A percentile compares a stretch with the other conserved stretches of the same genome.
Conservation (phyloP, 2,113 vertebrate genomes). For the Ictidomys tridecemlineatus region DNA sequence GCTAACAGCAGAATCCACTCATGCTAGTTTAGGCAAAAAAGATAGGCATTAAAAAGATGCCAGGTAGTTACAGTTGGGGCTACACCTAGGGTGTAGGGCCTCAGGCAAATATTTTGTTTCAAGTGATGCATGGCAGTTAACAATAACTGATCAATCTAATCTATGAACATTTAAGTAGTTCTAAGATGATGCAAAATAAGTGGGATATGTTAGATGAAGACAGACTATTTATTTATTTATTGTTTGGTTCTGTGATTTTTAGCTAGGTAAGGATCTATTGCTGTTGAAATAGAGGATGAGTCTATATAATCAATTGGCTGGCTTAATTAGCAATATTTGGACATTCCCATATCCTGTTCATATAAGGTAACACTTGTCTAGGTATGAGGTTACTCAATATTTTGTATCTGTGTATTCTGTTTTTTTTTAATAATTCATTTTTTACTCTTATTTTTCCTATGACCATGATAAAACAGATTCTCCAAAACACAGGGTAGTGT, state of each 20-base stretch:
- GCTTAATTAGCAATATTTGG: neutral
- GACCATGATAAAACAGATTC: neutral
- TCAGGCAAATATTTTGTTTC: conserved; percentile 20
- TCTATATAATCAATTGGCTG: neutral
- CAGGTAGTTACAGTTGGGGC: neutral
- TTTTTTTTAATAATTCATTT: neutral
- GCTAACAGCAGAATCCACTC: neutral
- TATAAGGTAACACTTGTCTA: neutral
- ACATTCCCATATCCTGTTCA: neutral
- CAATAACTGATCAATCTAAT: conserved; percentile 8
- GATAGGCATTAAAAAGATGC: neutral
- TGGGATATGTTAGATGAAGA: neutral
- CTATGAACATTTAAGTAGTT: neutral
- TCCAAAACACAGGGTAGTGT: neutral
- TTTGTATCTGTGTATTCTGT: neutral
- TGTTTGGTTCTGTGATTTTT: neutral
- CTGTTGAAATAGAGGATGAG: neutral
- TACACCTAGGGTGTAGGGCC: neutral
- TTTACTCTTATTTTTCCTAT: neutral
- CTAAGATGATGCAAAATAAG: neutral
- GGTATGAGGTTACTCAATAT: neutral
- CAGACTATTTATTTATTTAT: neutral
- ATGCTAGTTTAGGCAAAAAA: neutral
- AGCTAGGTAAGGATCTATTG: neutral
- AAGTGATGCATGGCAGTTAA: neutral